A percentile compares a stretch with the other conserved stretches of the same genome.
These are phyloP conservation scores for Wiebesia pumilae DNA, from an alignment of 1,140 invertebrate species.

Conservation along the genomic window DNA sequence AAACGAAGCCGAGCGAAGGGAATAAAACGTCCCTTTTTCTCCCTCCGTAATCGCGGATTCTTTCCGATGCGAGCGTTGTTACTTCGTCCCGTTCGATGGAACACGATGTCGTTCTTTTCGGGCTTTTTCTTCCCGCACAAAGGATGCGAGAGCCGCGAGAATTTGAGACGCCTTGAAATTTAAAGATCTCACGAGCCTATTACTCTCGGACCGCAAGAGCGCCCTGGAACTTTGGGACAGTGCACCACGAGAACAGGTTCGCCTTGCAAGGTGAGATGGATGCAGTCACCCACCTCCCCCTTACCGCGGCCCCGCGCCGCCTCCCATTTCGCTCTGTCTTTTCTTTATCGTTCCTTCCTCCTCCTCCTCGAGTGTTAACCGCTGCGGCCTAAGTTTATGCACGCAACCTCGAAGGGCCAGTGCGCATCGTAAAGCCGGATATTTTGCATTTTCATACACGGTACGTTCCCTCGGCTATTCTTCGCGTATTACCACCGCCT, in stretches of 20 bases:
- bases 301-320: no score
- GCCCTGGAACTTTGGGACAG: background rate
- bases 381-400: background rate
- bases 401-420: background rate
- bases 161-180: slow-evolving; percentile 49
- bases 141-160: no score
- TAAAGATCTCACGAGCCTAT: slow-evolving; percentile 56
- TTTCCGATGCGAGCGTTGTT: background rate
- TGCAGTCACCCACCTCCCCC: slow-evolving; percentile 26
- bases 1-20: background rate
- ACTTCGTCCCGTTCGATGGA: background rate
- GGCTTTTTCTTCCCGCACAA: background rate
- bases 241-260: slow-evolving; percentile 60
- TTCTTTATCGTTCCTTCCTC: slow-evolving; percentile 18
- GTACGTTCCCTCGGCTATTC: background rate
- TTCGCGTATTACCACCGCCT: background rate
- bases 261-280: slow-evolving; percentile 69
- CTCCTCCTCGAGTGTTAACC: background rate
- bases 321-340: slow-evolving; percentile 41
- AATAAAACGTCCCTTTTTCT: background rate
- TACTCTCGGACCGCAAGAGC: slow-evolving; percentile 59
- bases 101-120: background rate
- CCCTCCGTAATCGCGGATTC: background rate
- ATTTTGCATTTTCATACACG: background rate
- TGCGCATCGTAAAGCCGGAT: background rate